Evolutionary conservation across 1,140 invertebrate species (phyloP), one percentile per base, ranked within the genome.

Genomic region (Hydropsyche tenuis): DNA sequence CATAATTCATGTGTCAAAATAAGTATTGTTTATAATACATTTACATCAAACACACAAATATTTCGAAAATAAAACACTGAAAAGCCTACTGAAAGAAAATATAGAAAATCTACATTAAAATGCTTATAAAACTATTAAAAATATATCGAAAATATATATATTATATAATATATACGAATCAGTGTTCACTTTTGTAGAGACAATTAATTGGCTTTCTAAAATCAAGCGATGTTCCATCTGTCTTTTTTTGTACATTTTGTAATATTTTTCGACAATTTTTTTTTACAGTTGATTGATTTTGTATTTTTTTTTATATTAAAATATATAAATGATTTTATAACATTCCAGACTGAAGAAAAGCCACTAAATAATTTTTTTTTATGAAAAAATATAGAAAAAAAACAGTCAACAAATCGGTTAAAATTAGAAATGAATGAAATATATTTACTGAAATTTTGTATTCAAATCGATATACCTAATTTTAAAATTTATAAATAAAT

Each of bases 41-140:
- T 20, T 18, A 65, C 43, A 42, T 43, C 37, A 43, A 43, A 65
- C 63, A 65, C 37, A 20, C 30, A 65, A 65, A 65, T 22, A 65
- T 42, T 25, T 65, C 1, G 16, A 43, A 65, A 65, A 1, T 43
- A 65, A 65, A 65, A 64, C 27, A 30, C 18, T 30, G 12, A 43
- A 65, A 65, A 42, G n/a, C 63, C 11, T 22, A 63, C 25, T 22
- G 16, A 63, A 63, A 63, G 23, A 11, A 7, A 20, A 65, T 14
- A 18, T 12, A 65, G 16, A 65, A 65, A 65, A 43, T 65, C 30
- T 43, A 65, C 63, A 43, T 48, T 60, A 60, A 12, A 60, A 60
- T 60, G 7, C 23, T 23, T 56, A 56, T 23, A 60, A 60, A 60
- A 60, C 11, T 23, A 60, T 60, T 25, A 9, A 60, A 53, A 60